Base-by-base conservation (phyloP, 2,113 vertebrate species). In the Piaya cayana region DNA sequence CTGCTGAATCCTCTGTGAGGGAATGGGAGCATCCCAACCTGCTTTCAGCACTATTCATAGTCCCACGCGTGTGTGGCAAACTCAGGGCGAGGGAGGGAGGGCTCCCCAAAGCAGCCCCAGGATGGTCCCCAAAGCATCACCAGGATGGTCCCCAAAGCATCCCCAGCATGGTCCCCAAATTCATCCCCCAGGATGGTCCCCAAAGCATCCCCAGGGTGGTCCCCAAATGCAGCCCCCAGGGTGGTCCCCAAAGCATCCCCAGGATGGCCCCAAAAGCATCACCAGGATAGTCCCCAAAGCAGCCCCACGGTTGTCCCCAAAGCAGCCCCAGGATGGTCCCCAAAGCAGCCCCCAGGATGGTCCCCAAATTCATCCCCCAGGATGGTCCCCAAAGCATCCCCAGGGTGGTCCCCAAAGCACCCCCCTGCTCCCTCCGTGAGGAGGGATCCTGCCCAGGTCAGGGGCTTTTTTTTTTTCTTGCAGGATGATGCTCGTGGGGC, bases 51-150 rank as follows among this genome's bases (percentile, higher is more conserved):
- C 25, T 65, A 52, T 47, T 76, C 58, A 18, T 21, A 92, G 63
- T 27, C 37, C 58, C 47, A 3, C 0, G 3, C 1, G 5, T 1
- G 5, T 1, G 7, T 0, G 5, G 14, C 3, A 36, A 85, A 63
- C 36, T 30, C 39, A 5, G 69, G 34, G 72, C 0, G 2, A 37
- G 1, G 5, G 2, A 37, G 1, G 5, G 21, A 32, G 74, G 63
- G 39, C 29, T 58, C 9, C 59, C 23, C 2, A 0, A n/a, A 15
- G 8, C 32, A 12, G 8, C 25, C 34, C 13, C 34, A 21, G 47
- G 47, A 22, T 49, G 47, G 47, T 49, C 43, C 12, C n/a, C 0
- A 4, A 20, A n/a, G n/a, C n/a, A n/a, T n/a, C n/a, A n/a, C n/a
- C n/a, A n/a, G n/a, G n/a, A n/a, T n/a, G n/a, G n/a, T n/a, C n/a